Base-by-base conservation (phyloP, 2,888 invertebrate genomes). In the Troides helena region DNA sequence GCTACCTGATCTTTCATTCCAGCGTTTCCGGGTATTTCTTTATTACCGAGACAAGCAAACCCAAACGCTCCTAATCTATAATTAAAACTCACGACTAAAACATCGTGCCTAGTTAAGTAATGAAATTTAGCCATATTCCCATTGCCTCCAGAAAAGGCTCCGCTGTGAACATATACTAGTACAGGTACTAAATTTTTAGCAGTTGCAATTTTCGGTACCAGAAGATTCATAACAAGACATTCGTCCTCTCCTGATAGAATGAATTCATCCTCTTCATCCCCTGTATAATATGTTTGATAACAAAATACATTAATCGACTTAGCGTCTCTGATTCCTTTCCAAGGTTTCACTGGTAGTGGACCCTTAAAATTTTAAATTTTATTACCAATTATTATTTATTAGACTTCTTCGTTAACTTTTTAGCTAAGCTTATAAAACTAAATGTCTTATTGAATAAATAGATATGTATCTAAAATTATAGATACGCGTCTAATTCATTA, bases 1-100 rank as follows among this genome's bases (percentile, higher is more conserved):
- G 97, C 93, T 66, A 96, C 94, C 82, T 98, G 97, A 83, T 98
- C 98, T 82, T 96, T 95, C 62, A 98, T 83, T 0, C 96, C 98
- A 73, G 97, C 95, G 84, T 98, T 98, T 0, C 98, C 98, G 0
- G 96, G 95, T 39, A 95, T 94, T 73, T 94, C 94, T 75, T 90
- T 85, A 53, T 89, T 93, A 3, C 94, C 94, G 63, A 95, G 85
- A 73, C 94, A 94, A 30, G 95, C 93, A 83, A 96, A 96, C 21
- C 95, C 96, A 75, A 95, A 93, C 10, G 96, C 94, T 74, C 96
- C 96, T 65, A 95, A 88, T 75, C 96, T 93, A 79, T 96, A 96
- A 79, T 95, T 95, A 46, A 95, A 93, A 36, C 94, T 94, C 0
- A 96, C 93, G 1, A 95, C 94, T 17, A 96, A 87, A 12, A 96